Conservation (phyloP, 2,888 invertebrate genomes). For the Caenorhabditis auriculariae region DNA sequence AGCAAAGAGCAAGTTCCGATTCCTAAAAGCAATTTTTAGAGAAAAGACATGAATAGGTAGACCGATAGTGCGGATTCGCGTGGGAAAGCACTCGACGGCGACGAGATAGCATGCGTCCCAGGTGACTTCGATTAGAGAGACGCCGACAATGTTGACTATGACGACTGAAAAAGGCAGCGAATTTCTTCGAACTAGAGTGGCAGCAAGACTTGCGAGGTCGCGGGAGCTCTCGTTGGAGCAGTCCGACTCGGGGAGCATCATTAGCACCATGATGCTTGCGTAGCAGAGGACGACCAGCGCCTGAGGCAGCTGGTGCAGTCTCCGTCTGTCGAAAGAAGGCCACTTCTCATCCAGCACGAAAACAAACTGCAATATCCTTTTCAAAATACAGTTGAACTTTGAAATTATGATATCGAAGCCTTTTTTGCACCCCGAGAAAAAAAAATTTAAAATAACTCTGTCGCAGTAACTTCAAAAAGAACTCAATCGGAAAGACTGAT, state of each 20-base stretch:
- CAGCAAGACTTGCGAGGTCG: constrained; percentile 32
- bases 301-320: constrained; percentile 56
- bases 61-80: constrained; percentile 32
- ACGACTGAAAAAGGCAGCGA: constrained; percentile 33
- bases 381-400: background rate
- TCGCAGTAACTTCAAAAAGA: background rate
- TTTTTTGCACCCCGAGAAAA: too few relatives aligned
- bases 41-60: background rate
- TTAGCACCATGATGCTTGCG: constrained; percentile 42
- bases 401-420: too few relatives aligned
- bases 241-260: constrained; percentile 30
- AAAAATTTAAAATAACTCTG: too few relatives aligned
- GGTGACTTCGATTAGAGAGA: constrained; percentile 57
- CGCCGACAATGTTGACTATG: constrained; percentile 54
- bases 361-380: constrained; percentile 38
- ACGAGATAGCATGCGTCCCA: constrained; percentile 61
- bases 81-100: constrained; percentile 55
- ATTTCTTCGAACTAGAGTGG: constrained; percentile 6
- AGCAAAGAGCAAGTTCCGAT: constrained; percentile 54
- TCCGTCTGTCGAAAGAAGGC: constrained; percentile 51
- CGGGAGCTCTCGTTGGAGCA: constrained; percentile 22
- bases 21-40: constrained; percentile 8
- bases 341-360: constrained; percentile 47
- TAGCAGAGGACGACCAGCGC: constrained; percentile 52
- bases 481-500: background rate